Percentiles rank a stretch among this genome's conserved stretches.
These are phyloP conservation scores for Premnoplex brunnescens DNA, from an alignment of 2,797 vertebrate species.

Conservation along the genomic window DNA sequence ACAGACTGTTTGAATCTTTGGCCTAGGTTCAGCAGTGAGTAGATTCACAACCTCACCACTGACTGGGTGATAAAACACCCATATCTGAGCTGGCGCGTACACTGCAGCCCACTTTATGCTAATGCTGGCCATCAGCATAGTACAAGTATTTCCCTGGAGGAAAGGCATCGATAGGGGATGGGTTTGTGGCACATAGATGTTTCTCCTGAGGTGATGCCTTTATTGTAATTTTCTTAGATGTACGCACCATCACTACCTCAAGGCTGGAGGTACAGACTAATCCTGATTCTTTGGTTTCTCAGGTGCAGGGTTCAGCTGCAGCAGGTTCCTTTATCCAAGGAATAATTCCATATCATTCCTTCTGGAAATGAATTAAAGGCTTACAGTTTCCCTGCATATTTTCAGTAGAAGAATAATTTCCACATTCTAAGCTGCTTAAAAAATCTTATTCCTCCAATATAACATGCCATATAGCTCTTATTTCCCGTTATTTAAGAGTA, in stretches of 20 bases:
- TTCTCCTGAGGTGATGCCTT: not conserved
- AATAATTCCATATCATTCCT: not conserved
- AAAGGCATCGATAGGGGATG: not conserved
- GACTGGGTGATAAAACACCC: not conserved
- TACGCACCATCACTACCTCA: not conserved
- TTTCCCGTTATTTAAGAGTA: not conserved
- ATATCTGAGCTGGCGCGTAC: not conserved
- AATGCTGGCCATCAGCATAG: not conserved
- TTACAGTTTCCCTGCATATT: not conserved
- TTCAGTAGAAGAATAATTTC: not conserved
- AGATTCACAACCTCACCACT: not conserved
- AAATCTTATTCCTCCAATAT: not conserved
- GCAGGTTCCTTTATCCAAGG: not conserved
- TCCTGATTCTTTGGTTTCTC: not conserved
- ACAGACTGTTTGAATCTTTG: not conserved
- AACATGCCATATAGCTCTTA: not conserved
- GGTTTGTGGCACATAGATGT: not conserved
- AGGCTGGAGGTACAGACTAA: not conserved
- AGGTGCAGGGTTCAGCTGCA: not conserved
- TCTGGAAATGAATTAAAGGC: not conserved
- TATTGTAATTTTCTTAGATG: not conserved
- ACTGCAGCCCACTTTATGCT: not conserved
- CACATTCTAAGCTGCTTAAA: not conserved
- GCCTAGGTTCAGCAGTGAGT: not conserved
- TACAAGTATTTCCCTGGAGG: not conserved